phyloP scores from a whole-genome alignment of 2,113 vertebrate genomes.

The Pedetes capensis region DNA sequence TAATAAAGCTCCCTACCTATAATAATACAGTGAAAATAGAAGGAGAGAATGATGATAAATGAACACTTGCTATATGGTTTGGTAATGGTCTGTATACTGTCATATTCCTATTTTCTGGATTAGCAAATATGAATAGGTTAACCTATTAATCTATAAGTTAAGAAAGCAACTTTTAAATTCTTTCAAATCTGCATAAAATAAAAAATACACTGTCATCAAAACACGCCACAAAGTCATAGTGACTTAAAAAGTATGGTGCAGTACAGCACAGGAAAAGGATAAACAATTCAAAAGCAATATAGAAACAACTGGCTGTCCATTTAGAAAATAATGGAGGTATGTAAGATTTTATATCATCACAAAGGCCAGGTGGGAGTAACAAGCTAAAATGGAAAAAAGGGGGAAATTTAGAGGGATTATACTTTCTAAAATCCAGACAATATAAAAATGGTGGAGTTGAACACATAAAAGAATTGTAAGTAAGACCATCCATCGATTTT shows the following conservation, averaged over 20 bases:
- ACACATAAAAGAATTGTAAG: constrained; percentile 13
- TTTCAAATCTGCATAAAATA: constrained; percentile 18
- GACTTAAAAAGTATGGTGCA: too few relatives aligned
- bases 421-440: constrained; percentile 11
- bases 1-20: not conserved
- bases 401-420: not conserved
- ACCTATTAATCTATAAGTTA: not conserved
- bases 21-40: not conserved
- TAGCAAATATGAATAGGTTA: not conserved
- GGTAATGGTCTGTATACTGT: not conserved
- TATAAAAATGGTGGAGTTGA: not conserved
- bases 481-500: not conserved
- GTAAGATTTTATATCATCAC: not conserved
- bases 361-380: not conserved
- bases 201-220: not conserved
- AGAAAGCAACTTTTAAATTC: constrained; percentile 3
- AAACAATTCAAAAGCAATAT: not conserved
- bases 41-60: not conserved
- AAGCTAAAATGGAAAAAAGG: not conserved
- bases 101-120: not conserved
- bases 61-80: not conserved
- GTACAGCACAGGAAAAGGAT: not conserved
- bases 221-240: not conserved
- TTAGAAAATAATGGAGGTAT: not conserved
- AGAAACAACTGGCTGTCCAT: not conserved